Conservation (phyloP, 2,888 invertebrate species). For the Antheraea yamamai region DNA sequence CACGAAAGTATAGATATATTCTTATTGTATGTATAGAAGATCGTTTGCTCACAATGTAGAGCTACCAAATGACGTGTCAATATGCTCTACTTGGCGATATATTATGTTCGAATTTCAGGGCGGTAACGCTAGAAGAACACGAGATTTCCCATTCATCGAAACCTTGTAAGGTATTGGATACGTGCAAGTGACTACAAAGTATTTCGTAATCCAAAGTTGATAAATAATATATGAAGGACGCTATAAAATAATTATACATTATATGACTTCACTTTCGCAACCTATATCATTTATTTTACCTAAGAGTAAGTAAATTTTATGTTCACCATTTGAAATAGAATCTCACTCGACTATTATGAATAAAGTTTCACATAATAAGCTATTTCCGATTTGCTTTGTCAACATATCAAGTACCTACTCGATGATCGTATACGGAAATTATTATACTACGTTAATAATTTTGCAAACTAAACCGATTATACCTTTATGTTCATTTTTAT, state of each 20-base stretch:
- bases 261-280: neutral
- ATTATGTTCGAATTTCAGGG: no score
- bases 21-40: no score
- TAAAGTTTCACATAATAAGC: neutral
- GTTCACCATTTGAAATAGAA: neutral
- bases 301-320: neutral
- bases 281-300: neutral
- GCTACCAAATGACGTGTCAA: no score
- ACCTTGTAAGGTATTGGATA: no score
- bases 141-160: neutral
- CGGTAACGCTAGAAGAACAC: no score
- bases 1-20: no score
- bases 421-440: neutral
- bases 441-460: neutral
- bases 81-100: no score
- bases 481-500: no score
- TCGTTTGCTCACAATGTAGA: no score
- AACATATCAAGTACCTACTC: neutral
- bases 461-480: neutral
- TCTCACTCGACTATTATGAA: neutral
- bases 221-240: neutral
- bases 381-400: neutral
- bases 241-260: neutral
- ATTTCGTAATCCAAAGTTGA: neutral
- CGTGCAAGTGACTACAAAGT: neutral